phyloP scores from a whole-genome alignment of 2,113 vertebrate genomes.

The Chascanopsetta lugubris region DNA sequence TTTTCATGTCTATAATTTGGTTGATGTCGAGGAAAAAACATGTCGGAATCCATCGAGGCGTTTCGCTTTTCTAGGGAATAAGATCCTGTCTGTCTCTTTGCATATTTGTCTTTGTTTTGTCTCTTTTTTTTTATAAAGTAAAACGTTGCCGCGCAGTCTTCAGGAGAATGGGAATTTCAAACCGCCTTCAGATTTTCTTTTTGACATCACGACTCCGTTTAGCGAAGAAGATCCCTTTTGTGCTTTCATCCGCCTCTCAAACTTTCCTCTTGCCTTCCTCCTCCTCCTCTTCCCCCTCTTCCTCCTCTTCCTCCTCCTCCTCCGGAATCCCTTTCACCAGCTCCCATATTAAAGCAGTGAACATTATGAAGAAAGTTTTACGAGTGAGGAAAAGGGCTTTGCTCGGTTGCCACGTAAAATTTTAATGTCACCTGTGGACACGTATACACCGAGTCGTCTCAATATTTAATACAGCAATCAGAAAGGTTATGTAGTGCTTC shows the following conservation, averaged over 20 bases:
- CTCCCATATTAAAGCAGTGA: constrained; percentile 11
- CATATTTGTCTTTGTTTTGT: constrained; percentile 34
- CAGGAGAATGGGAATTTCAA: constrained; percentile 8
- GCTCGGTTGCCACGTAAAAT: constrained; percentile 44
- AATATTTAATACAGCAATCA: constrained; percentile 52
- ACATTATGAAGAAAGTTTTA: constrained; percentile 32
- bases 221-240: too few relatives aligned
- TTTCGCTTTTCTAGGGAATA: constrained; percentile 28
- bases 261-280: background rate
- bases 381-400: constrained; percentile 15
- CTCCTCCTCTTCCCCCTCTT: background rate
- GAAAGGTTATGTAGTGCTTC: constrained; percentile 32
- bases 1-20: constrained; percentile 68
- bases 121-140: constrained; percentile 39
- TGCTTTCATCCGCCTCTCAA: too few relatives aligned
- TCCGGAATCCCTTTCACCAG: constrained; percentile 12
- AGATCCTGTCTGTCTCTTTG: constrained; percentile 27
- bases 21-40: constrained; percentile 54
- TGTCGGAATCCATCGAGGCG: constrained; percentile 38
- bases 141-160: constrained; percentile 35
- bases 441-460: constrained; percentile 10
- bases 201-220: too few relatives aligned
- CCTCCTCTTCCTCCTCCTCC: background rate
- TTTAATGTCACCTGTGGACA: constrained; percentile 39
- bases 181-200: constrained; percentile 4